Evolutionary conservation across 2,888 invertebrate genomes (phyloP).

Genomic region (Epinotia nisella): DNA sequence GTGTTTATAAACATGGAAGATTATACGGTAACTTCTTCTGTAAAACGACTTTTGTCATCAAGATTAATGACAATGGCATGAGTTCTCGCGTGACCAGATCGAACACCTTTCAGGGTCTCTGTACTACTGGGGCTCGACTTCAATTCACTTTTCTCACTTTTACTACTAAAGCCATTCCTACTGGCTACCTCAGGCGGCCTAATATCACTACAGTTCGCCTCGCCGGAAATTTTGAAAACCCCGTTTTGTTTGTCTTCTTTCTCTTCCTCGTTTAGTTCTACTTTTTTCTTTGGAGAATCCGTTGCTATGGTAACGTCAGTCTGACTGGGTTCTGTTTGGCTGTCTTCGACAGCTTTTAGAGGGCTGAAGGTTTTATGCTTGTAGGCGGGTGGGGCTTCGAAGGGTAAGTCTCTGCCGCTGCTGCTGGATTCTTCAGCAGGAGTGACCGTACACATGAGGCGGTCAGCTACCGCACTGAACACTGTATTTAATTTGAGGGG

Average conservation of each 20-base stretch:
- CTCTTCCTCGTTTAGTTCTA: conserved; percentile 62
- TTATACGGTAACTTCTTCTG: conserved; percentile 92
- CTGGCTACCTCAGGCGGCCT: conserved; percentile 73
- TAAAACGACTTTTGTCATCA: conserved; percentile 92
- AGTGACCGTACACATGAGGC: conserved; percentile 81
- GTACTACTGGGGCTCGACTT: conserved; percentile 72
- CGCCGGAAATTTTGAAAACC: conserved; percentile 79
- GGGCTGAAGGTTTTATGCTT: conserved; percentile 82
- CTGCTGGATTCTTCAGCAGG: conserved; percentile 81
- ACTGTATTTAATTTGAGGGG: conserved; percentile 81
- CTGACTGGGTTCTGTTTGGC: conserved; percentile 74
- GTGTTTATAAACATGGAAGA: conserved; percentile 37
- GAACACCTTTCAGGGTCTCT: conserved; percentile 71
- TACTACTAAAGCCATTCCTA: conserved; percentile 67
- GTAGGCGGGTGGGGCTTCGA: conserved; percentile 78
- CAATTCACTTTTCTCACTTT: conserved; percentile 73
- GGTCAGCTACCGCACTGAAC: conserved; percentile 81
- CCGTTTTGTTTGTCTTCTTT: conserved; percentile 74
- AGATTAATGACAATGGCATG: conserved; percentile 92
- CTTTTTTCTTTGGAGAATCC: conserved; percentile 72
- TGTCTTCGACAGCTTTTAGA: conserved; percentile 71
- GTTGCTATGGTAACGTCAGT: conserved; percentile 70
- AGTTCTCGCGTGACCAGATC: conserved; percentile 88
- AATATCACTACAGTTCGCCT: conserved; percentile 76
- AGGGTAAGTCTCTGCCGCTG: conserved; percentile 77